Evolutionary conservation across 2,888 invertebrate species (phyloP), one percentile per base, ranked within the genome.

Genomic region (Apotomis turbidana): DNA sequence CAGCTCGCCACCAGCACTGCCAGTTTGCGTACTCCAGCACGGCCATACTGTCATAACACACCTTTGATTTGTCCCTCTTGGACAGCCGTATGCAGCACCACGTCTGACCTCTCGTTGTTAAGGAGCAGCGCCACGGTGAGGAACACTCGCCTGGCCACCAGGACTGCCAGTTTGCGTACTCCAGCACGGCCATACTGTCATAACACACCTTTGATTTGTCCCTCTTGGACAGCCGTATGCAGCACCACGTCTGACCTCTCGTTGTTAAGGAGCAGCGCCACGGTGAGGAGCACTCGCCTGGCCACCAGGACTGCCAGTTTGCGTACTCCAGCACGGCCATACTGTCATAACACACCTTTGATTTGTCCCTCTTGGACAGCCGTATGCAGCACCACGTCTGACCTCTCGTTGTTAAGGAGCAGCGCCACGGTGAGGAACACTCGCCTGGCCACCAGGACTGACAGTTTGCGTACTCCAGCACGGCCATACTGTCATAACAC

Each of bases 101-200:
- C 15, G 94, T 89, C 54, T 15, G 15, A 15, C 76, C 94, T 95
- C 80, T 96, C 97, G 77, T 93, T 94, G 78, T 96, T 96, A 66
- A 95, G 88, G 86, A 97, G 95, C 13, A 97, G 85, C 8, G 96
- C 94, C 10, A 94, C 95, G 0, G 96, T 96, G 62, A 96, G 95
- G 5, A 95, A 83, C 0, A 94, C 78, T 97, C 97, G 97, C 58
- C 95, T 93, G 0, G 91, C 87, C 2, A 95, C 88, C 3, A 97
- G 87, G 0, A 76, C 85, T 4, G 81, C 70, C 4, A 93, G 76
- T 75, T 93, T 93, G 8, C 90, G 5, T 0, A 15, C 1, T 15
- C 15, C 15, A 15, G 1, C 15, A 15, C 15, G 15, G 15, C 15
- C 15, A 15, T 15, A 15, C 15, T 15, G 15, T 15, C 15, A 0